Evolutionary conservation across 2,888 invertebrate genomes (phyloP).

Genomic region (Leptodirus hochenwartii): DNA sequence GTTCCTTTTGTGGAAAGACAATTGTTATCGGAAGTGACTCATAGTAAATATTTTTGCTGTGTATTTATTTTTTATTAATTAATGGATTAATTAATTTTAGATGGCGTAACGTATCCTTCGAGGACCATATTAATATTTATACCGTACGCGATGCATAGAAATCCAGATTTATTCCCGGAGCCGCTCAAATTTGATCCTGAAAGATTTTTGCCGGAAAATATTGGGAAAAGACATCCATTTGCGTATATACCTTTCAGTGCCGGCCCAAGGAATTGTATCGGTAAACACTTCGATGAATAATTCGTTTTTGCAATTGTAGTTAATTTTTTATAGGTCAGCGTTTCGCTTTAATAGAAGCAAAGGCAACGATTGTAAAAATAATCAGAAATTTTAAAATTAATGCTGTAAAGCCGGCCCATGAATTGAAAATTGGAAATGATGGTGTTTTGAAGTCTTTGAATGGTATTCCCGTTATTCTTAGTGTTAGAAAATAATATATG

Average conservation of each 20-base stretch:
- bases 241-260: constrained; percentile 28
- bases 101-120: constrained; percentile 25
- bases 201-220: constrained; percentile 25
- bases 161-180: constrained; percentile 28
- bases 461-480: too few species aligned
- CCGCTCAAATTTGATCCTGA: constrained; percentile 30
- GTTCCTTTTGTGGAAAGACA: constrained; percentile 31
- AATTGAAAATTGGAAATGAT: constrained; percentile 10
- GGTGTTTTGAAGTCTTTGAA: too few species aligned
- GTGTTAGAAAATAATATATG: too few species aligned
- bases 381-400: constrained; percentile 12
- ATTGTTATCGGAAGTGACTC: constrained; percentile 24
- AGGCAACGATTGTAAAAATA: constrained; percentile 12
- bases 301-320: constrained; percentile 3
- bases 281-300: constrained; percentile 13
- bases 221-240: constrained; percentile 24
- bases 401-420: constrained; percentile 12
- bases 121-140: constrained; percentile 24
- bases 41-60: constrained; percentile 9
- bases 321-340: constrained; percentile 12
- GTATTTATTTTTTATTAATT: not conserved
- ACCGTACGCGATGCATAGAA: constrained; percentile 29
- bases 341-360: constrained; percentile 12
- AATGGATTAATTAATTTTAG: constrained; percentile 16
- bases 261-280: constrained; percentile 28